phyloP scores from a whole-genome alignment of 2,888 invertebrate genomes.

The Mylabris sibirica region DNA sequence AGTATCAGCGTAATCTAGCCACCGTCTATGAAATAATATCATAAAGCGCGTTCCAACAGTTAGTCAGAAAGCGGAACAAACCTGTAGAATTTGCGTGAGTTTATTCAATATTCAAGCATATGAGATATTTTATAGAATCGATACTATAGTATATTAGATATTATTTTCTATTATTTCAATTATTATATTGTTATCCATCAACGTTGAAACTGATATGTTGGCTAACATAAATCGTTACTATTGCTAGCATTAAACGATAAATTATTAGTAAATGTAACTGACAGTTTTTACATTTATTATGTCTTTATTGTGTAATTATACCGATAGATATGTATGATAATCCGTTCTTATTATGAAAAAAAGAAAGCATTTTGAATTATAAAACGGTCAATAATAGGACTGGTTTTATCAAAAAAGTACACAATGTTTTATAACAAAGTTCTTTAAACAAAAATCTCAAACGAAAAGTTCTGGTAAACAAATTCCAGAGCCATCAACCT shows the following conservation, averaged over 20 bases:
- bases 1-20: no score
- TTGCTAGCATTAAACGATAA: not conserved
- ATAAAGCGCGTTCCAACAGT: not conserved
- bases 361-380: not conserved
- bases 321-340: not conserved
- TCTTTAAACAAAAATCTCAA: no score
- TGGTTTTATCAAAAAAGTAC: not conserved
- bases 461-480: no score
- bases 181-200: not conserved
- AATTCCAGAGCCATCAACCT: no score
- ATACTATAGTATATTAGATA: not conserved
- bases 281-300: not conserved
- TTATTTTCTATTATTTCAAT: not conserved
- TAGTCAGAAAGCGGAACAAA: not conserved
- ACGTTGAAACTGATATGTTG: constrained; percentile 1
- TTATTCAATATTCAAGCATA: not conserved
- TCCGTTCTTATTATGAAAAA: no score
- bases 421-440: no score
- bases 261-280: not conserved
- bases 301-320: not conserved
- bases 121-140: not conserved
- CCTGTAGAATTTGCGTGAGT: not conserved
- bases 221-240: not conserved
- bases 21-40: no score
- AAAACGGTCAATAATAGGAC: no score